These are phyloP conservation scores for Callorhinus ursinus DNA, from an alignment of 2,113 vertebrate genomes.

Conservation along the genomic window DNA sequence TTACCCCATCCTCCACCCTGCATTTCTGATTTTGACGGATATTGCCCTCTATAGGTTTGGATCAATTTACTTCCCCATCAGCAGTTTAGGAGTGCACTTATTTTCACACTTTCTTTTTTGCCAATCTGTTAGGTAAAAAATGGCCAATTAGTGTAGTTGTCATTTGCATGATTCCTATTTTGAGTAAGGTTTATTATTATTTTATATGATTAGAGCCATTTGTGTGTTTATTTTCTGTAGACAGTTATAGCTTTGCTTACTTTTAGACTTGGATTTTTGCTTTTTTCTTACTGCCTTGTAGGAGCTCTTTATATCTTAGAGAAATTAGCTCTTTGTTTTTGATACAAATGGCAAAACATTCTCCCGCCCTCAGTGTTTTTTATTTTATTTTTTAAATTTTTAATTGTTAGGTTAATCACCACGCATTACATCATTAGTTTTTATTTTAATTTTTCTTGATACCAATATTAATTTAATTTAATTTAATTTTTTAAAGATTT, in stretches of 20 bases:
- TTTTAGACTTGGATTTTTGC: neutral
- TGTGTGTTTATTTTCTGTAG: neutral
- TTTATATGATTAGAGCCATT: neutral
- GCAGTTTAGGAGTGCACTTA: neutral
- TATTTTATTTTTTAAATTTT: no score
- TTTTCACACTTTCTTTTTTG: conserved; percentile 14
- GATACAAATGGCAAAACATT: neutral
- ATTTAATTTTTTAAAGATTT: no score
- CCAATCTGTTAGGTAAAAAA: neutral
- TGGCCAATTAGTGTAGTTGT: neutral
- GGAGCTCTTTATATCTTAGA: neutral
- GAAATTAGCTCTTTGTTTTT: conserved; percentile 4
- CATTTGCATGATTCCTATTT: neutral
- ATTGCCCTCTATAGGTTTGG: neutral
- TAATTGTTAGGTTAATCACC: no score
- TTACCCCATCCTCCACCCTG: neutral
- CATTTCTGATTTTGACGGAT: neutral
- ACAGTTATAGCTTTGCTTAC: neutral
- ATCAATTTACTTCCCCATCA: neutral
- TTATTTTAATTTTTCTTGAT: neutral
- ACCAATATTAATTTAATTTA: neutral
- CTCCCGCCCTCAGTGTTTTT: neutral
- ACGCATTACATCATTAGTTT: neutral
- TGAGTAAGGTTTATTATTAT: neutral
- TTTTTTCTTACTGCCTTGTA: neutral